These are phyloP conservation scores for Pitta sordida DNA, from an alignment of 2,113 vertebrate species.

Conservation along the genomic window DNA sequence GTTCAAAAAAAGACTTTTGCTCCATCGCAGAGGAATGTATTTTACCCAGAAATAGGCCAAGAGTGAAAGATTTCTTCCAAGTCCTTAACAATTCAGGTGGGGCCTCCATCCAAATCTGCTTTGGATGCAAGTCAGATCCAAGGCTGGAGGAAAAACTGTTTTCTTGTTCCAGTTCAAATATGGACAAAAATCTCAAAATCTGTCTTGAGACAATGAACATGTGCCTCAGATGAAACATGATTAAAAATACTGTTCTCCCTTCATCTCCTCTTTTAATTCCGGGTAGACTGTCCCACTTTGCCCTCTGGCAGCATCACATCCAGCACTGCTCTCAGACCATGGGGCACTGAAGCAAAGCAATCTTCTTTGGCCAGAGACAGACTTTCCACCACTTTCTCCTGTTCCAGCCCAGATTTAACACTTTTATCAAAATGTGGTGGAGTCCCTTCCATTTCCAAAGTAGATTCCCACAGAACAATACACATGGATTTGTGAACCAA, in stretches of 20 bases:
- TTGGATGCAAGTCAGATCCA: constrained; percentile 45
- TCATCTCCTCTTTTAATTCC: background rate
- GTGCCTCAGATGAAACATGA: background rate
- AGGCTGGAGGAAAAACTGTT: constrained; percentile 29
- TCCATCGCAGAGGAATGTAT: background rate
- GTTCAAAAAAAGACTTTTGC: background rate
- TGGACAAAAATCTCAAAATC: constrained; percentile 51
- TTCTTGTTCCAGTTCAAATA: constrained; percentile 58
- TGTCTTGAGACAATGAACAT: constrained; percentile 51
- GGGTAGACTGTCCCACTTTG: background rate
- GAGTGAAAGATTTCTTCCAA: constrained; percentile 29
- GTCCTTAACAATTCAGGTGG: constrained; percentile 48
- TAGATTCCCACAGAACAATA: background rate
- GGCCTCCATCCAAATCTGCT: constrained; percentile 42
- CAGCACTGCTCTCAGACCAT: background rate
- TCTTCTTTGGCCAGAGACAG: background rate
- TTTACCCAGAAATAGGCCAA: constrained; percentile 36
- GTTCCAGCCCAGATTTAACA: background rate
- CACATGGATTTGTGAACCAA: background rate
- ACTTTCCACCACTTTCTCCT: background rate
- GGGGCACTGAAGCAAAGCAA: background rate
- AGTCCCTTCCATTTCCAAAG: background rate
- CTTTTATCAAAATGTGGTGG: background rate
- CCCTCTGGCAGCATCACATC: background rate
- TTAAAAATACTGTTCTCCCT: background rate